phyloP scores from a whole-genome alignment of 2,113 vertebrate genomes.

The Nothobranchius kuhntae region DNA sequence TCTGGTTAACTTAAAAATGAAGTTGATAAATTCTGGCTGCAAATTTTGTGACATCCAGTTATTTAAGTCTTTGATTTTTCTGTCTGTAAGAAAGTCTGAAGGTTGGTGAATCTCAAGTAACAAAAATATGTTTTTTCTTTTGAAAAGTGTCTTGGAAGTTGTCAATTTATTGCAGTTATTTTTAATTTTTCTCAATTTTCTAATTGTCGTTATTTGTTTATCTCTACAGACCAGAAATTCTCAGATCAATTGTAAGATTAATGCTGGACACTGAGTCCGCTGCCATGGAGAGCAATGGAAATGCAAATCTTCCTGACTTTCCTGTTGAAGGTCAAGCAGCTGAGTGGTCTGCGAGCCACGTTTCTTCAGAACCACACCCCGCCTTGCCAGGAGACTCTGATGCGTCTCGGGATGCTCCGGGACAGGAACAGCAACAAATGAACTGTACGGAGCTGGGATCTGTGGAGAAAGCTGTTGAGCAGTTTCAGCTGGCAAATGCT shows the following conservation, averaged over 20 bases:
- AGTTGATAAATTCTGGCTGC: no score
- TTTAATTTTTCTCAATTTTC: no score
- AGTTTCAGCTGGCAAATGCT: conserved; percentile 64
- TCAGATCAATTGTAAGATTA: conserved; percentile 65
- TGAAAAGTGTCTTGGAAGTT: no score
- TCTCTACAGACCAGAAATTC: conserved; percentile 49
- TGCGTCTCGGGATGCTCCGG: conserved; percentile 36
- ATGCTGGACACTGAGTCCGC: conserved; percentile 77
- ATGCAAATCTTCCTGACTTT: conserved; percentile 63
- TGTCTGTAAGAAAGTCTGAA: no score
- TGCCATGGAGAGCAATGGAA: conserved; percentile 70
- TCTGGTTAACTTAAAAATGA: not conserved
- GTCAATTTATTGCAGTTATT: no score
- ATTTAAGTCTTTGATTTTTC: no score
- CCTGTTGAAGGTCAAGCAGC: conserved; percentile 59
- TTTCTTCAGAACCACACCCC: conserved; percentile 52
- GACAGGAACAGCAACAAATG: conserved; percentile 30
- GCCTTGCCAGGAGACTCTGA: conserved; percentile 52
- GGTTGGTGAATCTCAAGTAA: no score
- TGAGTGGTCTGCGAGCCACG: conserved; percentile 67
- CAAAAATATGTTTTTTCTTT: no score
- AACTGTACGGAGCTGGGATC: conserved; percentile 45
- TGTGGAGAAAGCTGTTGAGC: conserved; percentile 68
- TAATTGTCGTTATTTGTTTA: not conserved
- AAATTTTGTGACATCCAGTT: no score